Evolutionary conservation across 2,888 invertebrate genomes (phyloP), one percentile per base, ranked within the genome.

Genomic region (Clepsis dumicolana): DNA sequence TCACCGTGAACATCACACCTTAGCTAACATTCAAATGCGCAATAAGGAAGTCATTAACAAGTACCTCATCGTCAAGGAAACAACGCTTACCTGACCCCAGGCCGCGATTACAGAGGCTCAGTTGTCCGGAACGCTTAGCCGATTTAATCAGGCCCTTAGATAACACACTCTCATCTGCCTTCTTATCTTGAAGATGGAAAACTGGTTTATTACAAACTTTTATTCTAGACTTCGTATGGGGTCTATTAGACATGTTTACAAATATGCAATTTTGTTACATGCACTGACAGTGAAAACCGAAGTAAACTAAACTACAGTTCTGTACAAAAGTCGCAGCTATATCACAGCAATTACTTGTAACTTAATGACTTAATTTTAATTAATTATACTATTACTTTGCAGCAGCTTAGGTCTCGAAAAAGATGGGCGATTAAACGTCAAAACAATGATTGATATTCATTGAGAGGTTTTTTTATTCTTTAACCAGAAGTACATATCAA

Each of bases 101-200:
- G 76, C 96, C 97, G 82, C 95, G 95, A 73, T 96, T 96, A 66
- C 97, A 95, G 75, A 98, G 94, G 93, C 96, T 97, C 50, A 98
- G 91, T 75, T 96, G 95, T 21, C 98, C 98, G 72, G 96, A 96
- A 81, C 96, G 96, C 79, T 97, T 95, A 3, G 98, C 97, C 73
- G 96, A 95, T 88, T 97, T 96, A 66, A 98, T 94, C 77, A 97
- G 88, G 60, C 95, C 95, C 65, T 94, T 94, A 32, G 97, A 95
- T 71, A 98, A 85, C 82, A 95, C 95, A 67, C 92, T 94, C 71
- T 96, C 95, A 79, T 96, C 96, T 73, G 96, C 96, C 71, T 94
- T 94, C 89, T 95, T 95, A 73, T 95, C 95, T 91, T 96, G 96
- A 81, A 95, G 94, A 82, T 96, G 96, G 89, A 97, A 97, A 61